These are phyloP conservation scores for Sebastes itinus DNA, from an alignment of 2,797 vertebrate genomes.

Conservation along the genomic window DNA sequence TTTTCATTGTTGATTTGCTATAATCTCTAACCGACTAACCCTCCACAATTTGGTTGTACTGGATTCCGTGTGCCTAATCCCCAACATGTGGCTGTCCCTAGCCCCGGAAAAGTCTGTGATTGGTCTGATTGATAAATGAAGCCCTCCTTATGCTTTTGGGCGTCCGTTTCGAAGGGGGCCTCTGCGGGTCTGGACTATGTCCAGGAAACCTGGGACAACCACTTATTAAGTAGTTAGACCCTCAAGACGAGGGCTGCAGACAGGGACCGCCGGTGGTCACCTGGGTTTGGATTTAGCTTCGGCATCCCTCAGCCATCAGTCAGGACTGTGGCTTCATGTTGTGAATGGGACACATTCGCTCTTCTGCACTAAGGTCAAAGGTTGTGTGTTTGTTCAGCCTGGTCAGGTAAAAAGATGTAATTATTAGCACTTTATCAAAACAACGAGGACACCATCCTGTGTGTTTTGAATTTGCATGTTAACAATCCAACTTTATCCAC, in stretches of 20 bases:
- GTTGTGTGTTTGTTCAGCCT: slow-evolving; percentile 76
- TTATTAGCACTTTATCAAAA: slow-evolving; percentile 74
- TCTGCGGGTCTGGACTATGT: slow-evolving; percentile 93
- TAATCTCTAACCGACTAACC: slow-evolving; percentile 65
- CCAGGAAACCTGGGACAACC: slow-evolving; percentile 92
- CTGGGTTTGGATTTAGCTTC: slow-evolving; percentile 65
- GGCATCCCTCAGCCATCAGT: slow-evolving; percentile 52
- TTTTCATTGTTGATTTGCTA: slow-evolving; percentile 70
- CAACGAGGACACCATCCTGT: slow-evolving; percentile 26
- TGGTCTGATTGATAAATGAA: slow-evolving; percentile 88
- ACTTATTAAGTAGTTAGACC: slow-evolving; percentile 89
- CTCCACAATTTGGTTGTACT: slow-evolving; percentile 64
- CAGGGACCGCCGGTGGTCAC: slow-evolving; percentile 79
- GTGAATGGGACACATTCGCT: slow-evolving; percentile 59
- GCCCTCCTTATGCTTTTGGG: slow-evolving; percentile 78
- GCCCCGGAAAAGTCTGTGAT: slow-evolving; percentile 82
- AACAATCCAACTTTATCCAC: slow-evolving; percentile 52
- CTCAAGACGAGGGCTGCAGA: slow-evolving; percentile 74
- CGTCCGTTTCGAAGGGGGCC: slow-evolving; percentile 73
- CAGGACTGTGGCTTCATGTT: slow-evolving; percentile 44
- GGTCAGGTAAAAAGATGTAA: slow-evolving; percentile 64
- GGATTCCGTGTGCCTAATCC: slow-evolving; percentile 75
- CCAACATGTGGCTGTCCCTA: slow-evolving; percentile 81
- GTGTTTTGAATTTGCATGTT: slow-evolving; percentile 17
- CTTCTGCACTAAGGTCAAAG: slow-evolving; percentile 62